A percentile compares a stretch with the other conserved stretches of the same genome.
Conservation (phyloP, 2,888 invertebrate genomes). For the Limnephilus rhombicus region DNA sequence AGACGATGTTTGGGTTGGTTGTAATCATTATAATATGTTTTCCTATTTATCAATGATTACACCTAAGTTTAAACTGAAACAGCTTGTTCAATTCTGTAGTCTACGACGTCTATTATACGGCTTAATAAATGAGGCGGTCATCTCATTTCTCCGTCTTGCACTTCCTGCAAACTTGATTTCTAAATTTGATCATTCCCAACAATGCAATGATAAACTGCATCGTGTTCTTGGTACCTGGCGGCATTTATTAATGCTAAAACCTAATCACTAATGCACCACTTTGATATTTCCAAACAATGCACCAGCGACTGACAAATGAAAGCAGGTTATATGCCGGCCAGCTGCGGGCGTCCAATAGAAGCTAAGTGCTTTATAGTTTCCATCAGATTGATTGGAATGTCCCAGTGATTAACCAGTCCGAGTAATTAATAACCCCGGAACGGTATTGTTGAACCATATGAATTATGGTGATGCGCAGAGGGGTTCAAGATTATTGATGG, state of each 20-base stretch:
- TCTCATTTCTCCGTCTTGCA: not conserved
- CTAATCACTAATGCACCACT: not conserved
- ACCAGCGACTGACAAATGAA: not conserved
- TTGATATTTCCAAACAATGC: not conserved
- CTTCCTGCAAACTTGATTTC: not conserved
- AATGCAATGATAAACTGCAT: not conserved
- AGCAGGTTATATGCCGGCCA: slow-evolving; percentile 27
- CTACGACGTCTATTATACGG: not conserved
- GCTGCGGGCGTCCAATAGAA: not conserved
- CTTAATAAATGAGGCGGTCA: not conserved
- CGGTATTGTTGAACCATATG: slow-evolving; percentile 14
- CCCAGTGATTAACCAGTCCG: not conserved
- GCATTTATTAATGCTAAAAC: not conserved
- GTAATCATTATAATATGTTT: not conserved
- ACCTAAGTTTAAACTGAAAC: too few species aligned
- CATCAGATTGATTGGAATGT: not conserved
- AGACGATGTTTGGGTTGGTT: not conserved
- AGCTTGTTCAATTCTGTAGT: not conserved
- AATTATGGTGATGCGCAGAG: slow-evolving; percentile 20
- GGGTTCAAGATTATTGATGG: not conserved
- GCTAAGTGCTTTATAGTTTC: not conserved
- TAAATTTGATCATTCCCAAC: not conserved
- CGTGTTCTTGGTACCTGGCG: not conserved
- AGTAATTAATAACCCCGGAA: slow-evolving; percentile 1
- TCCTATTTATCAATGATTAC: too few species aligned